A percentile compares a stretch with the other conserved stretches of the same genome.
These are phyloP conservation scores for Eolophus roseicapilla DNA, from an alignment of 2,113 vertebrate species.

Conservation along the genomic window DNA sequence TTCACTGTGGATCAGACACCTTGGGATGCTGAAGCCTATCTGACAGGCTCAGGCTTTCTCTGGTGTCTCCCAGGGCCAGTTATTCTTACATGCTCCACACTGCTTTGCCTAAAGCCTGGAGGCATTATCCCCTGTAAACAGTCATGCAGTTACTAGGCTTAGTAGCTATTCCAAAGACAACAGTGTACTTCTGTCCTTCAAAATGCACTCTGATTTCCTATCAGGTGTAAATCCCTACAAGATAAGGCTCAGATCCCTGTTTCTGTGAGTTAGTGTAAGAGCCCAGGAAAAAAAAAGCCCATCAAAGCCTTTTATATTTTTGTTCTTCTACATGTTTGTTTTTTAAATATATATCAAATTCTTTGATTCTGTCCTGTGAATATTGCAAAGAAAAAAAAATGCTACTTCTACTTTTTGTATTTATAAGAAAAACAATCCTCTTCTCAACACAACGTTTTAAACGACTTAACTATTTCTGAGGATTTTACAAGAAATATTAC, in stretches of 20 bases:
- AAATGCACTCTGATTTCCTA: neutral
- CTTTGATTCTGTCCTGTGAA: neutral
- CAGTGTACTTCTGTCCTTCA: neutral
- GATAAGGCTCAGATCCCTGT: slow-evolving; percentile 4
- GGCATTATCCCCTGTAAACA: slow-evolving; percentile 27
- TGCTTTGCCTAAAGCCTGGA: slow-evolving; percentile 26
- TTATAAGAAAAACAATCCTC: neutral
- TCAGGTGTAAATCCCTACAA: slow-evolving; percentile 43
- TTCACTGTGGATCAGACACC: slow-evolving; percentile 11
- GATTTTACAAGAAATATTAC: neutral
- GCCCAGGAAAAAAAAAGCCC: accelerated
- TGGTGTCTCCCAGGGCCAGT: slow-evolving; percentile 3
- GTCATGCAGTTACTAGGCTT: neutral
- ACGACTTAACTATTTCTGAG: neutral
- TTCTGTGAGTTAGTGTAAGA: neutral
- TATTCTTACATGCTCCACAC: neutral
- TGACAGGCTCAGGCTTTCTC: neutral
- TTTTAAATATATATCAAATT: neutral
- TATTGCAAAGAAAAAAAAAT: neutral
- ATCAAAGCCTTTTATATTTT: neutral
- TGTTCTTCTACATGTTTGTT: neutral
- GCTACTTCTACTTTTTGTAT: neutral
- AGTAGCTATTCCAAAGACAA: slow-evolving; percentile 38
- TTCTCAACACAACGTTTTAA: neutral
- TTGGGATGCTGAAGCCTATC: slow-evolving; percentile 1